A percentile compares a stretch with the other conserved stretches of the same genome.
Evolutionary conservation across 1,140 invertebrate species (phyloP).

Genomic region (Leptinotarsa texana): DNA sequence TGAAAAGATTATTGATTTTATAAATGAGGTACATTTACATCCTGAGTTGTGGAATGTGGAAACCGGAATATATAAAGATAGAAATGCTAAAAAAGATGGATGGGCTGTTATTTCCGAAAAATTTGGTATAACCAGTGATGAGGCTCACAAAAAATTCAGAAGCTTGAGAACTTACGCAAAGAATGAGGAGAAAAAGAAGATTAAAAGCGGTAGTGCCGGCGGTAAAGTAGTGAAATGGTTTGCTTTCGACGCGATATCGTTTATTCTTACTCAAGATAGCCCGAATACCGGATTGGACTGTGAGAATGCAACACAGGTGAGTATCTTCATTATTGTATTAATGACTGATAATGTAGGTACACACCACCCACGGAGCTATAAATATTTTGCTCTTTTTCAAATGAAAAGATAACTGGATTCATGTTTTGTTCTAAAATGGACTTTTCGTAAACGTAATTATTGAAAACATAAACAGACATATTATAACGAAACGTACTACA

Average conservation of each 20-base stretch:
- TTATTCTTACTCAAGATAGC: slow-evolving; percentile 1
- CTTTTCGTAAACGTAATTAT: too few relatives aligned
- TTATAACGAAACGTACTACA: not conserved
- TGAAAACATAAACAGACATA: too few relatives aligned
- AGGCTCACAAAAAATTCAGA: slow-evolving; percentile 18
- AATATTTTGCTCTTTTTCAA: not conserved
- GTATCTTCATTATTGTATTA: slow-evolving; percentile 5
- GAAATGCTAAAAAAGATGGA: slow-evolving; percentile 18
- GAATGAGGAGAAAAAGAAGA: slow-evolving; percentile 15
- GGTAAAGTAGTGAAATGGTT: slow-evolving; percentile 12
- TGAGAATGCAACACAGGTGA: slow-evolving; percentile 13
- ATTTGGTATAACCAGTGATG: slow-evolving; percentile 22
- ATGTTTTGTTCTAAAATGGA: not conserved
- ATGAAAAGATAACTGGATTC: not conserved
- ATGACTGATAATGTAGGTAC: not conserved
- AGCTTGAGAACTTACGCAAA: slow-evolving; percentile 21
- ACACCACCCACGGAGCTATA: too few relatives aligned
- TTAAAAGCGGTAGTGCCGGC: slow-evolving; percentile 10
- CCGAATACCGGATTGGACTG: slow-evolving; percentile 9
- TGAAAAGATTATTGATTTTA: too few relatives aligned
- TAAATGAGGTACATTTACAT: too few relatives aligned
- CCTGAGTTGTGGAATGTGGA: slow-evolving; percentile 4
- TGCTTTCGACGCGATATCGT: slow-evolving; percentile 12
- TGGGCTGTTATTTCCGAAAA: slow-evolving; percentile 13
- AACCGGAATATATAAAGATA: slow-evolving; percentile 27